Evolutionary conservation across 53 echinoderm and acorn worm species (phyloP), one percentile per base, ranked within the genome.

Genomic region (Temnopleurus reevesii): DNA sequence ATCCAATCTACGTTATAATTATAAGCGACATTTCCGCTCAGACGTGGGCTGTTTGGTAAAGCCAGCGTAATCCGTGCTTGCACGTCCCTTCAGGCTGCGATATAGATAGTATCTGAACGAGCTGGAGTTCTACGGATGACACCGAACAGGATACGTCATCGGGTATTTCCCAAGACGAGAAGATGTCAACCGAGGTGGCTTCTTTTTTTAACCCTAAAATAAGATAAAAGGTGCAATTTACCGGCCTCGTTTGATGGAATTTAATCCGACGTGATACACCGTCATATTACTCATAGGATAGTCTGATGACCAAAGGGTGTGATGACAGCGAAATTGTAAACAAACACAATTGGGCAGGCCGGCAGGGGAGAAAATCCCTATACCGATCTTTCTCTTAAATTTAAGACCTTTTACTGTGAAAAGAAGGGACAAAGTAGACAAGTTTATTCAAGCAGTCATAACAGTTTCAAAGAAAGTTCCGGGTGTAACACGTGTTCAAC

Each of bases 1-100:
- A 83, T 83, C 83, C 83, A 83, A 83, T 83, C 55, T 83, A 83
- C 83, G 83, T 83, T 56, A n/a, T n/a, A 83, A 83, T 83, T 55
- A 83, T 35, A 55, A 56, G 8, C 27, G 83, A 36, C 83, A 83
- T 55, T 83, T 83, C 83, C 83, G 54, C 55, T 56, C 51, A 31
- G 83, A 36, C 54, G 19, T 34, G 30, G 29, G 46, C 29, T 47
- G 10, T 47, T 79, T 49, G 46, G 17, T 28, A 79, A 79, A 29
- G 18, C 49, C 46, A 46, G 41, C 41, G 79, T 46, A 79, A 79
- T 79, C 79, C 79, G 12, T 79, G 46, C 46, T 79, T 79, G 18
- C 79, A 19, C 41, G 28, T 17, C 79, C 49, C 79, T 51, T 47
- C 51, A 31, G 80, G 80, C 80, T 0, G n/a, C 27, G 51, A 28